A percentile compares a stretch with the other conserved stretches of the same genome.
Conservation (phyloP, 35 echinoderm and acorn worm genomes). For the Amphiura filiformis region DNA sequence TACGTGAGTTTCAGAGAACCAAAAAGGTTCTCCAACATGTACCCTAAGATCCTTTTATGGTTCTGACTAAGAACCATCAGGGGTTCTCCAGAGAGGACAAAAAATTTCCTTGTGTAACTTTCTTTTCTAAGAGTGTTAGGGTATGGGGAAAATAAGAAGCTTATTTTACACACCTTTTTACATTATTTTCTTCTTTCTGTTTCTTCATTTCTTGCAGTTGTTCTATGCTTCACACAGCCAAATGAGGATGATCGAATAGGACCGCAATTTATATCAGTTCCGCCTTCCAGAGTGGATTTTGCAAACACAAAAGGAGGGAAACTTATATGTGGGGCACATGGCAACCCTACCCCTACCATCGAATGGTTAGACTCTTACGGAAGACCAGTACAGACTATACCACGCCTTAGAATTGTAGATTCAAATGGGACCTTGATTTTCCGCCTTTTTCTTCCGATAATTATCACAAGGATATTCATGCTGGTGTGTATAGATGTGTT, state of each 20-base stretch:
- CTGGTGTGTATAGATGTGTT: slow-evolving; percentile 76
- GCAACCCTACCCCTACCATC: slow-evolving; percentile 62
- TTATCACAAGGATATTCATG: slow-evolving; percentile 58
- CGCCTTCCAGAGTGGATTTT: slow-evolving; percentile 59
- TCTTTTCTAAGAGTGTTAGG: too few species aligned
- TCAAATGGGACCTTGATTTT: slow-evolving; percentile 79
- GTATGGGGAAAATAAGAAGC: too few species aligned
- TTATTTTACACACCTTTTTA: too few species aligned
- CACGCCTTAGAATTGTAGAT: slow-evolving; percentile 56
- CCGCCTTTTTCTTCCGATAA: slow-evolving; percentile 35
- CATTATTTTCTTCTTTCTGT: too few species aligned
- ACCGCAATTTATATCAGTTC: slow-evolving; percentile 75
- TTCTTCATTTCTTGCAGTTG: slow-evolving; percentile 2
- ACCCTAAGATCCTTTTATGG: too few species aligned
- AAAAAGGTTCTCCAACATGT: too few species aligned
- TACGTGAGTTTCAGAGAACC: too few species aligned
- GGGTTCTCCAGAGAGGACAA: too few species aligned
- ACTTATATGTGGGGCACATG: slow-evolving; percentile 71
- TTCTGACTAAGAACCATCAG: too few species aligned
- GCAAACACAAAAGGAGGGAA: slow-evolving; percentile 55
- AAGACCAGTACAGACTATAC: slow-evolving; percentile 44
- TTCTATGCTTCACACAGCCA: not conserved
- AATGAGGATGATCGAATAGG: slow-evolving; percentile 26
- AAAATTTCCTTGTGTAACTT: too few species aligned
- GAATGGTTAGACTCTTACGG: slow-evolving; percentile 69